Evolutionary conservation across 2,113 vertebrate species (phyloP), one percentile per base, ranked within the genome.

Genomic region (Microcebus ravelobensis): DNA sequence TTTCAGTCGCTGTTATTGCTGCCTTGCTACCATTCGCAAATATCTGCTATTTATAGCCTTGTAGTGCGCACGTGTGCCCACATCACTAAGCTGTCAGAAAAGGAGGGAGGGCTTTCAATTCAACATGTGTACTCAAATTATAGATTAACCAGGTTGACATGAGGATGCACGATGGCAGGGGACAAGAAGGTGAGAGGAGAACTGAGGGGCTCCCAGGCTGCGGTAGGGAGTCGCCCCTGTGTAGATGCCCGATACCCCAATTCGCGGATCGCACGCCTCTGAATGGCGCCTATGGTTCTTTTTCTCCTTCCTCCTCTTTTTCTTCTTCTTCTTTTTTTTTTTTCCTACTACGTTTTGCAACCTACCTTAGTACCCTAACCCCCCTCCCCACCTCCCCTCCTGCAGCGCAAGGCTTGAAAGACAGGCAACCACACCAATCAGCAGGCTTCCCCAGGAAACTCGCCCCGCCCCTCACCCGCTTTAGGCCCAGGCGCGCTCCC

Each of bases 361-460:
- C 97, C 97, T 97, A 98, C 97, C 98, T 97, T 98, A 96, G 98
- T 96, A 96, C 39, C 97, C 97, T 97, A 95, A 94, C 73, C 57
- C 92, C 70, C 50, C 81, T 87, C 80, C 94, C 82, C 27, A 95
- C 94, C 65, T 96, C 93, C 82, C 95, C 94, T 95, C 83, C 79
- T 90, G 86, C 90, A 23, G 57, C 17, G 45, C 85, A 59, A n/a
- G n/a, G 1, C 29, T 74, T 98, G 98, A 98, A 94, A 45, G 98
- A 96, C 98, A 97, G 93, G 95, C 48, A 59, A 71, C 29, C 4
- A 27, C 77, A 29, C 97, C 97, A 97, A 97, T 97, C 97, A 94
- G 77, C 81, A 80, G 88, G 42, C 84, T 89, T 1, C 57, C 6
- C 73, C 74, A 8, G 73, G 85, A 87, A 93, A 39, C 36, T 85